Conservation (phyloP, 2,888 invertebrate genomes). For the Dendrolimus houi region DNA sequence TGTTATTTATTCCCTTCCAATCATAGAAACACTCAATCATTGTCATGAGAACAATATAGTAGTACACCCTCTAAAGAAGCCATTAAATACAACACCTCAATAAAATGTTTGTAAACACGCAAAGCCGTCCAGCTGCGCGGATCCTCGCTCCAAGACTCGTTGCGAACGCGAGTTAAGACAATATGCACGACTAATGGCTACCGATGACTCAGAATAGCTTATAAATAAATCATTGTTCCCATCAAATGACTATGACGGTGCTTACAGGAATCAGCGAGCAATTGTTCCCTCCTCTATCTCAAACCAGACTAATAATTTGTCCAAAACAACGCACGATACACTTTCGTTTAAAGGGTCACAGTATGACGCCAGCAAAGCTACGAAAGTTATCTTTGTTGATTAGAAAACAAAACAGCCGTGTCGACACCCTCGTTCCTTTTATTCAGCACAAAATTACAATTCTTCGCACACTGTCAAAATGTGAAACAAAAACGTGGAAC, state of each 20-base stretch:
- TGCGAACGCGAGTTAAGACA: conserved; percentile 42
- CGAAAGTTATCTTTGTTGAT: conserved; percentile 49
- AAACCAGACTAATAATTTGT: conserved; percentile 75
- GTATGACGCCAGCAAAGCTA: conserved; percentile 62
- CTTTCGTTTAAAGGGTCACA: conserved; percentile 56
- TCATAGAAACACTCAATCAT: conserved; percentile 37
- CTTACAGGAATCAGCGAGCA: conserved; percentile 64
- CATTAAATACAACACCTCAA: conserved; percentile 68
- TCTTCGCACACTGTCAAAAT: conserved; percentile 43
- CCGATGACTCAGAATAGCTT: conserved; percentile 58
- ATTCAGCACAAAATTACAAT: conserved; percentile 55
- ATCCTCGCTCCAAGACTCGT: conserved; percentile 29
- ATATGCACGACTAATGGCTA: conserved; percentile 53
- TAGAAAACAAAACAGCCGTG: conserved; percentile 63
- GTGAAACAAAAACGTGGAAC: conserved; percentile 56
- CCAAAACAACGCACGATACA: conserved; percentile 56
- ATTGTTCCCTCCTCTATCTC: conserved; percentile 60
- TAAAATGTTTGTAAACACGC: conserved; percentile 75
- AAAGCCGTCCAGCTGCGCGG: conserved; percentile 64
- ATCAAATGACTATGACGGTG: conserved; percentile 32
- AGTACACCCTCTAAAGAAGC: conserved; percentile 62
- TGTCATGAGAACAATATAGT: conserved; percentile 50
- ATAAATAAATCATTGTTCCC: conserved; percentile 67
- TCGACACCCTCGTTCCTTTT: conserved; percentile 70
- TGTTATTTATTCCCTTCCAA: conserved; percentile 17